Evolutionary conservation across 1,140 invertebrate genomes (phyloP), one percentile per base, ranked within the genome.

Genomic region (Pseudomyrmex flavicornis): DNA sequence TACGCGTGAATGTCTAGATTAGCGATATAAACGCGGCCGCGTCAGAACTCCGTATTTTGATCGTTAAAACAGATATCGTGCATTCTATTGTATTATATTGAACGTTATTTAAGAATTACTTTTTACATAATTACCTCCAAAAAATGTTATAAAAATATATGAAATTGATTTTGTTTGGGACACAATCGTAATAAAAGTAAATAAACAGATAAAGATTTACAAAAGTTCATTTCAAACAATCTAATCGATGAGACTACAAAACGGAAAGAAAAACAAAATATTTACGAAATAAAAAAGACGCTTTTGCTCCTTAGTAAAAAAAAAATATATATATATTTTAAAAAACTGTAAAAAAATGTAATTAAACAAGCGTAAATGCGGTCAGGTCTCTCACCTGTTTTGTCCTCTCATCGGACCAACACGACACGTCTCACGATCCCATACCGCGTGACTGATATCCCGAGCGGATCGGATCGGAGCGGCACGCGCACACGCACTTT

Each of bases 401-500:
- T 58, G 74, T 61, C 44, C 59, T 84, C 59, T 88, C 69, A 73
- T 88, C 66, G 69, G 35, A 84, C 8, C 74, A 88, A 83, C 56
- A 54, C 62, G 44, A 72, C 52, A 70, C 66, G n/a, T 63, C 68
- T 4, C 35, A 54, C 22, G 68, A 70, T 17, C 66, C 50, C 46
- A 26, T 22, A 50, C 46, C 63, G 50, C 50, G 10, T 35, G 58
- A 74, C 73, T 83, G 63, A 56, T 84, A 89, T 88, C 69, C 66
- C 80, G 62, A 74, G 8, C 50, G 35, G 5, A 35, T 35, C 35
- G 35, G 50, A 75, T 82, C 61, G 68, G 46, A 76, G 50, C 74
- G 88, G 56, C 80, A 87, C 85, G 87, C 88, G 73, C 73, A 70
- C 77, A 76, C 88, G 89, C 74, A 91, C 90, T 93, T 92, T 92